Evolutionary conservation across 2,888 invertebrate genomes (phyloP).

Genomic region (Heterodera filipjevi): DNA sequence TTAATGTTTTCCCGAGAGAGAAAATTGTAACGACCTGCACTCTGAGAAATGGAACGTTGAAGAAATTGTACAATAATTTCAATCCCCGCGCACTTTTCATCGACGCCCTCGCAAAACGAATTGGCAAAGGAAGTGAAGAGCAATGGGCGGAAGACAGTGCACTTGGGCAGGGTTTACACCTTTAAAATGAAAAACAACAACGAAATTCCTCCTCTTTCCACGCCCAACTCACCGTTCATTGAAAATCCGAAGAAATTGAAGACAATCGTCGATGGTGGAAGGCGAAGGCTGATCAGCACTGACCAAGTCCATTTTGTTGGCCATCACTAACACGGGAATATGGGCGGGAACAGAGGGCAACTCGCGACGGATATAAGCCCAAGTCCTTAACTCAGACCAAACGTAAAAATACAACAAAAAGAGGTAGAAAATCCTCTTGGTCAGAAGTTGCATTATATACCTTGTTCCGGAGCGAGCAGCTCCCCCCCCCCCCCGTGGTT

Average conservation of each 20-base stretch:
- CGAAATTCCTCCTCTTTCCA: background rate
- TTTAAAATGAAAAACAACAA: background rate
- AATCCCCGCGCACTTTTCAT: constrained; percentile 95
- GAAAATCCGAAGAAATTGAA: background rate
- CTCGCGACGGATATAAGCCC: constrained; percentile 89
- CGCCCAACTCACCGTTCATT: constrained; percentile 72
- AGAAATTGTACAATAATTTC: constrained; percentile 87
- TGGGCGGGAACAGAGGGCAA: constrained; percentile 75
- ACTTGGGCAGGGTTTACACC: background rate
- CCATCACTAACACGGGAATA: constrained; percentile 76
- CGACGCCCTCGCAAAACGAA: constrained; percentile 86
- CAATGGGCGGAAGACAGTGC: background rate
- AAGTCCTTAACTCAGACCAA: constrained; percentile 75
- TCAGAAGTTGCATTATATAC: too few relatives aligned
- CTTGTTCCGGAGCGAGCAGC: too few relatives aligned
- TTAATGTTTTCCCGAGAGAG: background rate
- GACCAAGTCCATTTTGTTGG: constrained; percentile 87
- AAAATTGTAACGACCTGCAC: constrained; percentile 71
- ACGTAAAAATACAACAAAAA: too few relatives aligned
- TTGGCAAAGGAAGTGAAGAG: constrained; percentile 63
- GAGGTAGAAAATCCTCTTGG: too few relatives aligned
- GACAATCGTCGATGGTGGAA: constrained; percentile 16
- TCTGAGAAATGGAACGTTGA: constrained; percentile 89
- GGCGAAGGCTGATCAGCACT: background rate
- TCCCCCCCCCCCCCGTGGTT: too few relatives aligned